Conservation (phyloP, 2,797 vertebrate genomes). For the Sciurus carolinensis region DNA sequence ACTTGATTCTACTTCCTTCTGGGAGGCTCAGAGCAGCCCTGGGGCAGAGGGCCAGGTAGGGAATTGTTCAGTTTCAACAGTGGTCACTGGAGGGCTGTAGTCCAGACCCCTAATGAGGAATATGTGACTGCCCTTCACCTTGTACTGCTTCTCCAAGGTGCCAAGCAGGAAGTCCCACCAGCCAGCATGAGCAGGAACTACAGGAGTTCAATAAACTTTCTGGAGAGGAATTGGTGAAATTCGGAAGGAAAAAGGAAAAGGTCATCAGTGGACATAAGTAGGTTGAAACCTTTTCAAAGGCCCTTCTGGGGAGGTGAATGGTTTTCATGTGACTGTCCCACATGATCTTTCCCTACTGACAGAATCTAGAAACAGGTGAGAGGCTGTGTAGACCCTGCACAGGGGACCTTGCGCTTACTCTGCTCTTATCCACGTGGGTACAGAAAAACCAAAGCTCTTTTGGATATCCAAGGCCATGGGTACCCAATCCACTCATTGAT, state of each 20-base stretch:
- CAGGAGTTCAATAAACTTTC: neutral
- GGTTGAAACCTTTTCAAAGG: neutral
- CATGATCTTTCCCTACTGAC: accelerated
- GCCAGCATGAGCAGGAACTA: neutral
- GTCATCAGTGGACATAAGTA: neutral
- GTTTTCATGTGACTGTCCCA: neutral
- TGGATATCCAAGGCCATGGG: neutral
- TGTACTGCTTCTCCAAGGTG: neutral
- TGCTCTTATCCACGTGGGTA: too few relatives aligned
- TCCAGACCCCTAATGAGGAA: neutral
- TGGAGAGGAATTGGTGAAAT: neutral
- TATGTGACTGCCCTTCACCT: neutral
- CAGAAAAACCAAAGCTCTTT: neutral
- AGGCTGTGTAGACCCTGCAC: accelerated
- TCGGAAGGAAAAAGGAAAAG: neutral
- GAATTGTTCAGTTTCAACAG: neutral
- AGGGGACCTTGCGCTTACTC: too few relatives aligned
- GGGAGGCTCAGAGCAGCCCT: neutral
- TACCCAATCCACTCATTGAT: neutral
- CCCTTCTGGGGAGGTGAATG: neutral
- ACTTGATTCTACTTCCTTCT: too few relatives aligned
- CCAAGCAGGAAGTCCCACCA: neutral
- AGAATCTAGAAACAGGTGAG: neutral
- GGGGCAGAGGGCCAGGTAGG: neutral
- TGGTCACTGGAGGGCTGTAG: neutral